Evolutionary conservation across 1,140 invertebrate genomes (phyloP).

Genomic region (Cydia splendana): DNA sequence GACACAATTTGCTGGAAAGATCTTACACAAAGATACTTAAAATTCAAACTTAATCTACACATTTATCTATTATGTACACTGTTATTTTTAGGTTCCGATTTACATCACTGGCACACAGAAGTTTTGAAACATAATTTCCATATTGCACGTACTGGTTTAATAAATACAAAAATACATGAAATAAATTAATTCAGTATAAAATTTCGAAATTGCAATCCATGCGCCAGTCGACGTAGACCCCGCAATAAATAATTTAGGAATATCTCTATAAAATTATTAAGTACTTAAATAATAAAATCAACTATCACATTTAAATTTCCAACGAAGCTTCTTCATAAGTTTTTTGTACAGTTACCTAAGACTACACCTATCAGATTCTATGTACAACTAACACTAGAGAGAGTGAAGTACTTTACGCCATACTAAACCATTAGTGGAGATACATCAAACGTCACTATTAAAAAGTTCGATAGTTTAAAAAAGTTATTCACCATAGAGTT

Average conservation of each 20-base stretch:
- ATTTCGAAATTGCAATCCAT: slow-evolving; percentile 42
- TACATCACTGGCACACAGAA: slow-evolving; percentile 40
- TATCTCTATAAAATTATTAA: slow-evolving; percentile 74
- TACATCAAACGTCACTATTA: slow-evolving; percentile 57
- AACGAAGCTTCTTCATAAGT: slow-evolving; percentile 65
- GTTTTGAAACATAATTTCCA: slow-evolving; percentile 32
- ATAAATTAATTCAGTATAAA: slow-evolving; percentile 33
- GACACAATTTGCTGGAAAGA: slow-evolving; percentile 36
- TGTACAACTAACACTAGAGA: slow-evolving; percentile 58
- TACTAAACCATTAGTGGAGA: slow-evolving; percentile 58
- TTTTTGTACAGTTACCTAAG: slow-evolving; percentile 60
- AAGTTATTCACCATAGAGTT: slow-evolving; percentile 38
- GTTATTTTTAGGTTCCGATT: slow-evolving; percentile 16
- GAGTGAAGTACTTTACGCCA: slow-evolving; percentile 57
- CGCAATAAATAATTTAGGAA: slow-evolving; percentile 77
- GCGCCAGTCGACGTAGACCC: slow-evolving; percentile 50
- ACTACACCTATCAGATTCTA: slow-evolving; percentile 46
- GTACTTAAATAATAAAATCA: slow-evolving; percentile 76
- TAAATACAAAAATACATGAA: slow-evolving; percentile 28
- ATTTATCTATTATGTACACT: slow-evolving; percentile 48
- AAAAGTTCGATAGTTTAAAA: slow-evolving; percentile 46
- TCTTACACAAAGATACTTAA: slow-evolving; percentile 44
- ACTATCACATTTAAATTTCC: slow-evolving; percentile 77
- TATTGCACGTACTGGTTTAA: slow-evolving; percentile 31
- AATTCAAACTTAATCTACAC: slow-evolving; percentile 49